Evolutionary conservation across 2,113 vertebrate genomes (phyloP).

Genomic region (Zosterops lateralis): DNA sequence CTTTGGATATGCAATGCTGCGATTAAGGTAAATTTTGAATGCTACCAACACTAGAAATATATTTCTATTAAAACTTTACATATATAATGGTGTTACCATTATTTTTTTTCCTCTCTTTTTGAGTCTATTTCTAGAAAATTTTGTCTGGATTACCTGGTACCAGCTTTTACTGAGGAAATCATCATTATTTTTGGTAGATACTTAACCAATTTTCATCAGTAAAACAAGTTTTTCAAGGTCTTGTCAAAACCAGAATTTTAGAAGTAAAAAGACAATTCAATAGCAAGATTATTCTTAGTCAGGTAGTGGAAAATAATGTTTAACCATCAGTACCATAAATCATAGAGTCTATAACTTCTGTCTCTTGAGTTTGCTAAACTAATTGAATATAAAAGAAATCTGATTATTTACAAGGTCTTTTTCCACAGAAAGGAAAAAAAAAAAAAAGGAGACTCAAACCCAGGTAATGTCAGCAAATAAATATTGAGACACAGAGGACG

Average conservation of each 20-base stretch:
- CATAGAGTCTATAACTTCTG: background rate
- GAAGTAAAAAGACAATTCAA: background rate
- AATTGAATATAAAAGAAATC: background rate
- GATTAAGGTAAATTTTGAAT: background rate
- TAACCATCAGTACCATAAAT: background rate
- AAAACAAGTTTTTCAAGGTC: background rate
- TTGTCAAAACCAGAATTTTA: background rate
- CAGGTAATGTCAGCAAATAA: background rate
- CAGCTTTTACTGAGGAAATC: background rate
- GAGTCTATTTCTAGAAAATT: background rate
- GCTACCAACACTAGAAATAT: background rate
- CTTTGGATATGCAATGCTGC: background rate
- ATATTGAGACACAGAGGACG: background rate
- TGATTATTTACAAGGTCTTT: background rate
- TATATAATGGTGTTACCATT: background rate
- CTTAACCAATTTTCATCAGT: background rate
- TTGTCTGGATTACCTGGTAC: background rate
- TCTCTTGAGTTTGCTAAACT: background rate
- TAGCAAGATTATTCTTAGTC: background rate
- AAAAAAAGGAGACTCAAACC: fast-evolving
- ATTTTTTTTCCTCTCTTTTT: background rate
- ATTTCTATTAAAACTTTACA: background rate
- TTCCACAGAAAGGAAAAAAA: background rate
- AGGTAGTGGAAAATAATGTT: background rate
- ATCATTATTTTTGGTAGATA: background rate